Evolutionary conservation across 2,113 vertebrate genomes (phyloP).

Genomic region (Azemiops feae): DNA sequence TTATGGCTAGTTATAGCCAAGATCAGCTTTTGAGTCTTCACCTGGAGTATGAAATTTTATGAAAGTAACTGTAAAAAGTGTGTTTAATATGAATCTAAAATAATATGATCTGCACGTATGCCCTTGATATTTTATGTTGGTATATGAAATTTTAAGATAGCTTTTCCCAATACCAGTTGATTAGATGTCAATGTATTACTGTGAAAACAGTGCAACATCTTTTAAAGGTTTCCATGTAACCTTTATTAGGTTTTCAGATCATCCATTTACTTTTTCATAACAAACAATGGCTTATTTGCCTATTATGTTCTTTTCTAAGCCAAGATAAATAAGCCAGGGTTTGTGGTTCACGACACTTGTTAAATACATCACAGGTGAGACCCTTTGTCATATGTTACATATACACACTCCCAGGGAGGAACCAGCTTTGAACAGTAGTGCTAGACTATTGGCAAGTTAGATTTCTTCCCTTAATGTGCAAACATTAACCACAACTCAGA

Average conservation of each 20-base stretch:
- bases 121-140: not conserved
- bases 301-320: not conserved
- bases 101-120: not conserved
- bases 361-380: not conserved
- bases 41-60: not conserved
- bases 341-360: not conserved
- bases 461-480: not conserved
- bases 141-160: not conserved
- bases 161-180: not conserved
- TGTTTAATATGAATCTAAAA: not conserved
- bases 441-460: not conserved
- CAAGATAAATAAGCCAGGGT: not conserved
- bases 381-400: not conserved
- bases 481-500: constrained; percentile 51
- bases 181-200: not conserved
- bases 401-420: not conserved
- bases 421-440: not conserved
- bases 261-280: not conserved
- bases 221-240: not conserved
- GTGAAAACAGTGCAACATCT: not conserved
- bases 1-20: not conserved
- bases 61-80: not conserved
- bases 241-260: not conserved
- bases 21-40: not conserved
- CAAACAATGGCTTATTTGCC: not conserved